These are phyloP conservation scores for Copidosoma aretas DNA, from an alignment of 2,888 invertebrate genomes.

Conservation along the genomic window DNA sequence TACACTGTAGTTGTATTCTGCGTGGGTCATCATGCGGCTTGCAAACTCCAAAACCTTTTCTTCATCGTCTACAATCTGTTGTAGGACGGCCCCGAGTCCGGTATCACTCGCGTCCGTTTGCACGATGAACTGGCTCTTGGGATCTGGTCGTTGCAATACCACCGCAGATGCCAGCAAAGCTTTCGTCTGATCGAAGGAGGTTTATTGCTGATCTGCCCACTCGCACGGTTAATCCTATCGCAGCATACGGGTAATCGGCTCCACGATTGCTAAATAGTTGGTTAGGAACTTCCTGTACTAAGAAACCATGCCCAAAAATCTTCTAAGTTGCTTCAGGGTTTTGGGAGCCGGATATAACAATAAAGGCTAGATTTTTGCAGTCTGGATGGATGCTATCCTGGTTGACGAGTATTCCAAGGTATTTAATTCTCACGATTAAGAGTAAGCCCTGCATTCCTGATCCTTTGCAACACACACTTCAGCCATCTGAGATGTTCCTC, in stretches of 20 bases:
- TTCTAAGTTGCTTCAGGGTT: constrained; percentile 42
- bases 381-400: constrained; percentile 42
- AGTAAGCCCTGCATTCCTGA: constrained; percentile 21
- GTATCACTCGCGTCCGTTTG: constrained; percentile 42
- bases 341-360: constrained; percentile 43
- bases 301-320: constrained; percentile 48
- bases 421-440: constrained; percentile 43
- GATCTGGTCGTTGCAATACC: constrained; percentile 35
- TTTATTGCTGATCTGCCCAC: constrained; percentile 20
- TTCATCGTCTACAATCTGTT: constrained; percentile 18
- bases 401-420: constrained; percentile 50
- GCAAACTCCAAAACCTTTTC: constrained; percentile 41
- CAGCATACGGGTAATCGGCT: constrained; percentile 35
- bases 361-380: constrained; percentile 34
- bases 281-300: constrained; percentile 51
- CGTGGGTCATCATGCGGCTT: constrained; percentile 28
- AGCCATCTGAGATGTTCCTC: constrained; percentile 33
- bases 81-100: constrained; percentile 36
- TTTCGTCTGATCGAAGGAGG: constrained; percentile 25
- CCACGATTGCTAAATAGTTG: constrained; percentile 40
- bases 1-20: constrained; percentile 35
- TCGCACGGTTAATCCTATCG: not conserved
- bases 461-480: constrained; percentile 3
- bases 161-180: constrained; percentile 25
- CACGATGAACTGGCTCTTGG: constrained; percentile 18